phyloP scores from a whole-genome alignment of 1,140 invertebrate genomes.

The Paracyclopina nana region DNA sequence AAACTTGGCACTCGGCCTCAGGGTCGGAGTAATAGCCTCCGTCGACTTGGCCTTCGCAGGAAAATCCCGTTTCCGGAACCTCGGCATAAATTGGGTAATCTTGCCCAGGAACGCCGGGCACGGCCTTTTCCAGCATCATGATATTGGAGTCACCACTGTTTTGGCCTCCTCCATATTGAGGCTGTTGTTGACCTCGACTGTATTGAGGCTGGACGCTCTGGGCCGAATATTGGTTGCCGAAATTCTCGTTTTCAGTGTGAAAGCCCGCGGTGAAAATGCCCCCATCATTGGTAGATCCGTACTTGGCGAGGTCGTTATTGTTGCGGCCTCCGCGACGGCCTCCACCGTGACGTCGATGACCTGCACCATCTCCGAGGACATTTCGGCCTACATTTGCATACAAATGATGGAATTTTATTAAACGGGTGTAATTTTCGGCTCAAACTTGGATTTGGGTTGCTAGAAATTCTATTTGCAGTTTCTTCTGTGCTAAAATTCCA shows the following conservation, averaged over 20 bases:
- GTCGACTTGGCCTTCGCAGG: constrained; percentile 21
- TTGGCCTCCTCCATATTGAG: neutral
- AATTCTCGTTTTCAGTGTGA: neutral
- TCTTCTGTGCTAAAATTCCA: too few species aligned
- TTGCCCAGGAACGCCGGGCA: constrained; percentile 23
- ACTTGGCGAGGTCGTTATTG: neutral
- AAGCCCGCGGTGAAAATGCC: neutral
- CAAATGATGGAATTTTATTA: too few species aligned
- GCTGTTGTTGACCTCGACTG: neutral
- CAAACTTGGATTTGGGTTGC: too few species aligned
- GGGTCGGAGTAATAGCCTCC: constrained; percentile 39
- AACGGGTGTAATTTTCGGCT: too few species aligned
- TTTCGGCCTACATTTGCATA: too few species aligned
- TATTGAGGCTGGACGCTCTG: neutral
- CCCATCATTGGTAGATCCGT: neutral
- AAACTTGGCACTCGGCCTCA: constrained; percentile 57
- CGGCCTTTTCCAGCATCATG: constrained; percentile 13
- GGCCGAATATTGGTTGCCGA: neutral
- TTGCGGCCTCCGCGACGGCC: neutral
- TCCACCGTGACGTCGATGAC: neutral
- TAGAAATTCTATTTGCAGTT: too few species aligned
- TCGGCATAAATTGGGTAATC: constrained; percentile 23
- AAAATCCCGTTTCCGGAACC: constrained; percentile 27
- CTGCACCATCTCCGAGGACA: neutral
- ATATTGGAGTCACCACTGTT: neutral